A percentile compares a stretch with the other conserved stretches of the same genome.
Evolutionary conservation across 2,797 vertebrate genomes (phyloP).

Genomic region (Rhincodon typus): DNA sequence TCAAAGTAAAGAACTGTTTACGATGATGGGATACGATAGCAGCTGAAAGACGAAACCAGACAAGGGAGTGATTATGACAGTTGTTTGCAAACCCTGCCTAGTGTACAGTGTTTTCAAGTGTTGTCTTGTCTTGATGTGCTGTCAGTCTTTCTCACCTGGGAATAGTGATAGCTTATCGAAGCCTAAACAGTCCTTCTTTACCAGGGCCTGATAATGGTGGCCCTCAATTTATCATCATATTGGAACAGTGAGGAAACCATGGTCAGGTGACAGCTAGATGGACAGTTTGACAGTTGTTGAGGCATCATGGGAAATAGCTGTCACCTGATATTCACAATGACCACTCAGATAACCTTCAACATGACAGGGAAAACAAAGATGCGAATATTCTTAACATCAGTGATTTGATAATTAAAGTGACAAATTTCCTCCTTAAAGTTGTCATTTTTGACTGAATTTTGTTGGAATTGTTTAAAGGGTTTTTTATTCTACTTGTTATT

Average conservation of each 20-base stretch:
- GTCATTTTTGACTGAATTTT: slow-evolving; percentile 32
- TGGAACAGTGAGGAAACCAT: slow-evolving; percentile 72
- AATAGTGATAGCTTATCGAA: slow-evolving; percentile 99
- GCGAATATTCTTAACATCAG: slow-evolving; percentile 50
- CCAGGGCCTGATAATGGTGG: slow-evolving; percentile 73
- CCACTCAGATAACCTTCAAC: slow-evolving; percentile 94
- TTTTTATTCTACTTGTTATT: background rate
- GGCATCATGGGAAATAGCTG: slow-evolving; percentile 96
- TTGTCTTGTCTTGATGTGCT: slow-evolving; percentile 81
- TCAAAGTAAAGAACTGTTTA: slow-evolving; percentile 18
- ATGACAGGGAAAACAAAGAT: slow-evolving; percentile 85
- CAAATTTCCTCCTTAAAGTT: slow-evolving; percentile 31
- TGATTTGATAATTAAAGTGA: slow-evolving; percentile 49
- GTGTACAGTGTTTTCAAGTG: slow-evolving; percentile 65
- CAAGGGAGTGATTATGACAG: slow-evolving; percentile 54
- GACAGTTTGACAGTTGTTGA: slow-evolving; percentile 90
- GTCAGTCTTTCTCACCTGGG: slow-evolving; percentile 92
- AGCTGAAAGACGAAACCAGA: slow-evolving; percentile 36
- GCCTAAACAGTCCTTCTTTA: slow-evolving; percentile 86
- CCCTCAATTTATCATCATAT: slow-evolving; percentile 78
- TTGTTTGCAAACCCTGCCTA: slow-evolving; percentile 67
- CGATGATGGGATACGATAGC: slow-evolving; percentile 29
- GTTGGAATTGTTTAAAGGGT: background rate
- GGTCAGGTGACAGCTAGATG: slow-evolving; percentile 88
- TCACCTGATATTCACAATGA: slow-evolving; percentile 87